A percentile compares a stretch with the other conserved stretches of the same genome.
These are phyloP conservation scores for Paraplagusia blochii DNA, from an alignment of 2,113 vertebrate species.

Conservation along the genomic window DNA sequence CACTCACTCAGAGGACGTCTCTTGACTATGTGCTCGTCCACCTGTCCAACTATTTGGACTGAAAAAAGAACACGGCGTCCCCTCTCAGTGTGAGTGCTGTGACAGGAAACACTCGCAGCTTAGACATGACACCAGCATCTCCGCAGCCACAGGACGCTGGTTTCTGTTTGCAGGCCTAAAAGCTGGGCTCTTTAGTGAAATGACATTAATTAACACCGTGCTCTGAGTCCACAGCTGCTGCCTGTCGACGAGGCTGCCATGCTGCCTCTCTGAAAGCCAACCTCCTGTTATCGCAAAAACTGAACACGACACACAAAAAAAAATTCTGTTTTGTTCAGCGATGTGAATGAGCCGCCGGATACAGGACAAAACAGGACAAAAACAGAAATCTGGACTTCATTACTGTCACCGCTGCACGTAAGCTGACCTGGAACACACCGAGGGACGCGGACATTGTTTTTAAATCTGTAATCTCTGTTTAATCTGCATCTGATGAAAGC, in stretches of 20 bases:
- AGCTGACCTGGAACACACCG: neutral
- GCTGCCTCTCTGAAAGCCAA: neutral
- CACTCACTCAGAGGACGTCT: slow-evolving; percentile 14
- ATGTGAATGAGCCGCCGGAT: neutral
- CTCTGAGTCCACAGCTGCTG: slow-evolving; percentile 3
- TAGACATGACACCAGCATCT: neutral
- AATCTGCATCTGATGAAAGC: slow-evolving; percentile 48
- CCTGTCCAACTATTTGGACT: slow-evolving; percentile 11
- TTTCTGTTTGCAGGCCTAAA: neutral
- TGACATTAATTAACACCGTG: neutral
- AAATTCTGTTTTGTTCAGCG: too few relatives aligned
- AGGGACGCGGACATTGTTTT: neutral
- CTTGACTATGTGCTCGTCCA: slow-evolving; percentile 9
- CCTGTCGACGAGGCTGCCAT: neutral
- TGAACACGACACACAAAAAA: neutral
- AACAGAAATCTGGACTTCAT: neutral
- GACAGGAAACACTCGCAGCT: neutral
- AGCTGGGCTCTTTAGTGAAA: neutral
- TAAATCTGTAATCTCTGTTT: slow-evolving; percentile 43
- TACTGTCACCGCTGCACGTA: neutral
- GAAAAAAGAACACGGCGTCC: neutral
- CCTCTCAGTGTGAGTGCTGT: neutral
- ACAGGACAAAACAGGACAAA: neutral
- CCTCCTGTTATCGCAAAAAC: neutral
- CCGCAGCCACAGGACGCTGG: neutral